Percentiles rank a stretch among this genome's conserved stretches.
These are phyloP conservation scores for Lerema accius DNA, from an alignment of 1,140 invertebrate species.

Conservation along the genomic window DNA sequence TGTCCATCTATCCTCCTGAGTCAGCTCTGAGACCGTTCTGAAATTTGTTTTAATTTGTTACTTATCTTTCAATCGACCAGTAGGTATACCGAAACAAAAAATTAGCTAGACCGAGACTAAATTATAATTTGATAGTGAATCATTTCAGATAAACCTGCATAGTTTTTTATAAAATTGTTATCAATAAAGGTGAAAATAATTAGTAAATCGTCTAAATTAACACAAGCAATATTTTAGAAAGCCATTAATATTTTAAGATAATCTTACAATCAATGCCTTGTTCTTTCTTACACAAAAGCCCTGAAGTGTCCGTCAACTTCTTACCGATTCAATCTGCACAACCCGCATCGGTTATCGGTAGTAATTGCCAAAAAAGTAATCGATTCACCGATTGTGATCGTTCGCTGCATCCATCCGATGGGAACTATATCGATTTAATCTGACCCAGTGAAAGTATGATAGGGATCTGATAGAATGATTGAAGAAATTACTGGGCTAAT, in stretches of 20 bases:
- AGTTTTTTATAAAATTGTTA: too few relatives aligned
- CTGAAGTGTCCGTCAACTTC: constrained; percentile 53
- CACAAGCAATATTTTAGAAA: constrained; percentile 22
- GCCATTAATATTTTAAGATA: constrained; percentile 9
- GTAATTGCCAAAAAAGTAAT: constrained; percentile 46
- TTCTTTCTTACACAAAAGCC: constrained; percentile 34
- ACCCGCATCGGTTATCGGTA: constrained; percentile 41
- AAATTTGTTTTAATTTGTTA: too few relatives aligned
- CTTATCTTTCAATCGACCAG: too few relatives aligned
- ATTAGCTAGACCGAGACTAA: too few relatives aligned
- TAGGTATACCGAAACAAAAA: too few relatives aligned
- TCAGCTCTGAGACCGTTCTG: too few relatives aligned
- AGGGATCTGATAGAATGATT: constrained; percentile 29
- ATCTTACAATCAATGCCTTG: constrained; percentile 25
- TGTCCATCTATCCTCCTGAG: too few relatives aligned
- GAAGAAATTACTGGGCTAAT: constrained; percentile 23
- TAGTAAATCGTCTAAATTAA: too few relatives aligned
- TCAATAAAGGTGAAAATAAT: too few relatives aligned
- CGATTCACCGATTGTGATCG: constrained; percentile 36
- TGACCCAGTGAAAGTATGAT: constrained; percentile 36
- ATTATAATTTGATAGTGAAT: too few relatives aligned
- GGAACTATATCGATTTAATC: constrained; percentile 24
- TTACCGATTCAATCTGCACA: constrained; percentile 40
- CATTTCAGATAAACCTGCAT: too few relatives aligned
- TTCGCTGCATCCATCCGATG: not conserved